Percentiles rank a stretch among this genome's conserved stretches.
Conservation (phyloP, 2,888 invertebrate species). For the Palloptera scutellata region DNA sequence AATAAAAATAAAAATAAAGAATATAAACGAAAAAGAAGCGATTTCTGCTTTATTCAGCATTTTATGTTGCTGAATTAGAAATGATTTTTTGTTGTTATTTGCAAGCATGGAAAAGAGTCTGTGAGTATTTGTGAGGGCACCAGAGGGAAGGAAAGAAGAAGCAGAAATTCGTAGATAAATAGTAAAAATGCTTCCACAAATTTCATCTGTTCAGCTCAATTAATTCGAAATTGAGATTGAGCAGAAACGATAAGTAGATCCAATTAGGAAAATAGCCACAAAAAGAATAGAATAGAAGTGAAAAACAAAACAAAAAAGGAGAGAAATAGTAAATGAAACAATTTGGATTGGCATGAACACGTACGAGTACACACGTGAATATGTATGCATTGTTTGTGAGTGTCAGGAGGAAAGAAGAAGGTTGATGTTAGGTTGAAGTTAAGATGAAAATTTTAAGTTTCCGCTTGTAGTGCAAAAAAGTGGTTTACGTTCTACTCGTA, state of each 20-base stretch:
- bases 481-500: no score
- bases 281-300: not conserved
- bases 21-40: not conserved
- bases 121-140: not conserved
- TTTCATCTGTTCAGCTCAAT: constrained; percentile 39
- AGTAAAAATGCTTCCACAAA: constrained; percentile 24
- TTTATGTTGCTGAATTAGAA: constrained; percentile 6
- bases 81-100: not conserved
- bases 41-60: constrained; percentile 17
- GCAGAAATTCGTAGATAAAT: constrained; percentile 1
- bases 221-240: constrained; percentile 44
- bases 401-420: no score
- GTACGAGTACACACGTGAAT: not conserved
- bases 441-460: no score
- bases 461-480: no score
- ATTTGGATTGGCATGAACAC: not conserved
- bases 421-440: no score
- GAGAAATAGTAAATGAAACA: not conserved
- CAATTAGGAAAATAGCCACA: constrained; percentile 38
- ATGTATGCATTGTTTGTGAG: not conserved
- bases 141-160: not conserved
- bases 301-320: not conserved
- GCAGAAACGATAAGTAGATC: constrained; percentile 41
- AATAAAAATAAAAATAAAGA: no score
- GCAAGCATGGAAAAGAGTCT: not conserved